A percentile compares a stretch with the other conserved stretches of the same genome.
phyloP scores from a whole-genome alignment of 2,797 vertebrate genomes.

The Syngnathus rostellatus region DNA sequence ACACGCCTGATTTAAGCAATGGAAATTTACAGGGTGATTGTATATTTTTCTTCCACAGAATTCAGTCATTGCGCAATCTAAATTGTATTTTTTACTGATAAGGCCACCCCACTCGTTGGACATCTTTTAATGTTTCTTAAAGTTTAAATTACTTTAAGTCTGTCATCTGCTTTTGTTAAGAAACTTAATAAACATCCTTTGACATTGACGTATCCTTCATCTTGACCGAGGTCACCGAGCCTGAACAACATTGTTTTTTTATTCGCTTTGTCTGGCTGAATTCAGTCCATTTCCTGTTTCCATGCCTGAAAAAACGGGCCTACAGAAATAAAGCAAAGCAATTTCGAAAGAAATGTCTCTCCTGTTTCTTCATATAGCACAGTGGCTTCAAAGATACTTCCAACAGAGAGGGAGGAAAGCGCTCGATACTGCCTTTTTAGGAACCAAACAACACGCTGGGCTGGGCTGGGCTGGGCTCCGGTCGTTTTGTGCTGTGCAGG shows the following conservation, averaged over 20 bases:
- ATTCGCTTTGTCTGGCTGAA: slow-evolving; percentile 22
- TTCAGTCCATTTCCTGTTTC: slow-evolving; percentile 25
- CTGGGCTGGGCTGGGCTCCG: too few species aligned
- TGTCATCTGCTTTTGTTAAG: too few species aligned
- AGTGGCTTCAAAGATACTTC: slow-evolving; percentile 31
- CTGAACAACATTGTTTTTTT: slow-evolving; percentile 27
- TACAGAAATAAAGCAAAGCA: slow-evolving; percentile 35
- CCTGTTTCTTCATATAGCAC: slow-evolving; percentile 2
- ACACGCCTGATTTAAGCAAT: too few species aligned
- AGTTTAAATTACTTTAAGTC: too few species aligned
- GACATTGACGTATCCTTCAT: too few species aligned
- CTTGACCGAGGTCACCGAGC: slow-evolving; percentile 44
- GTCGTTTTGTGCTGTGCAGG: background rate
- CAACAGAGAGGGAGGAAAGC: slow-evolving; percentile 22
- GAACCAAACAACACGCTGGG: background rate
- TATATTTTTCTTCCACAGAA: too few species aligned
- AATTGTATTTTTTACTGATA: too few species aligned
- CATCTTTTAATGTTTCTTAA: too few species aligned
- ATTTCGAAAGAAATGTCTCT: slow-evolving; percentile 18
- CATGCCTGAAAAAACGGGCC: slow-evolving; percentile 14
- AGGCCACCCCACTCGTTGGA: too few species aligned
- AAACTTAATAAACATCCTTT: too few species aligned
- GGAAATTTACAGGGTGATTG: too few species aligned
- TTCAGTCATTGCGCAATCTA: too few species aligned
- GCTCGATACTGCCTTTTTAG: slow-evolving; percentile 4